Percentiles rank a stretch among this genome's conserved stretches.
Evolutionary conservation across 2,797 vertebrate species (phyloP).

Genomic region (Microhierax caerulescens): DNA sequence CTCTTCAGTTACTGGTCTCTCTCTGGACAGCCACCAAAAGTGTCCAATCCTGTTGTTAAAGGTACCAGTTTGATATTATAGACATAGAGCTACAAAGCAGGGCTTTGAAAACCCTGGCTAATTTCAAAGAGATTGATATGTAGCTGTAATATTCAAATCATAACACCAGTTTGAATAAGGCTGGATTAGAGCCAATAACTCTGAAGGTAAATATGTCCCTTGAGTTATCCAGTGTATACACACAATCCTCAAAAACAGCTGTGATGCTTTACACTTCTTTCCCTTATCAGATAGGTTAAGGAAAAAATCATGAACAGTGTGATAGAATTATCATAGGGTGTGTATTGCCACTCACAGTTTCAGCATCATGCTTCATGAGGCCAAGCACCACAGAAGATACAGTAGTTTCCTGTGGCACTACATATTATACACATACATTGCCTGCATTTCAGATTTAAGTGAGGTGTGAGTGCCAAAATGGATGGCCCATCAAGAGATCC

Average conservation of each 20-base stretch:
- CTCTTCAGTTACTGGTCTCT: background rate
- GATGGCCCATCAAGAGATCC: background rate
- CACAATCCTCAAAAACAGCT: background rate
- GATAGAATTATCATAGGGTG: background rate
- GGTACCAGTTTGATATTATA: background rate
- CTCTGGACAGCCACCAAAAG: background rate
- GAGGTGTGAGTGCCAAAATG: background rate
- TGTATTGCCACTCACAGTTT: background rate
- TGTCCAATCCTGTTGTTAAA: background rate
- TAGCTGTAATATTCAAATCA: background rate
- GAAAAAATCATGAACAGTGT: background rate
- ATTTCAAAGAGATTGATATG: background rate
- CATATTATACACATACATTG: background rate
- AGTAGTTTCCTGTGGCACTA: background rate
- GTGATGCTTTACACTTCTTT: background rate
- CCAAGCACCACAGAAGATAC: background rate
- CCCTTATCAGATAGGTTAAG: background rate
- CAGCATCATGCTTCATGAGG: background rate
- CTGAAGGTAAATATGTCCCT: background rate
- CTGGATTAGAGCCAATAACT: background rate
- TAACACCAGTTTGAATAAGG: background rate
- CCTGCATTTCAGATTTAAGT: constrained; percentile 24
- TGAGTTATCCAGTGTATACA: background rate
- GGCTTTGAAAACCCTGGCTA: background rate
- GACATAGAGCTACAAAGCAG: background rate